A percentile compares a stretch with the other conserved stretches of the same genome.
Conservation (phyloP, 2,113 vertebrate genomes). For the Stigmatopora nigra region DNA sequence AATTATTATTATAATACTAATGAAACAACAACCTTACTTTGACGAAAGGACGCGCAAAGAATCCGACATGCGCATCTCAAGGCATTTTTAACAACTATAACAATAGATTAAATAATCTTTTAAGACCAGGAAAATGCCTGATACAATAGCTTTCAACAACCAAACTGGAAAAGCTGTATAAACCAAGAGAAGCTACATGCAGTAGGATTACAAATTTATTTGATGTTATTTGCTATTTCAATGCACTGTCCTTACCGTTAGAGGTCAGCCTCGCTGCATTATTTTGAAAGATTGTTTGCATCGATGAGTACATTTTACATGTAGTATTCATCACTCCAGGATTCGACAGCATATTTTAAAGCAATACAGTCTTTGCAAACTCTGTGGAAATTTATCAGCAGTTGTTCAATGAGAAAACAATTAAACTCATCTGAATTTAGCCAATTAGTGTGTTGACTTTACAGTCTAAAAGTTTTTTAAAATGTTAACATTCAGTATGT, state of each 20-base stretch:
- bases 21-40: too few relatives aligned
- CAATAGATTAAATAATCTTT: too few relatives aligned
- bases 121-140: too few relatives aligned
- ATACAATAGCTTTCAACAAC: not conserved
- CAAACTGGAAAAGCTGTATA: not conserved
- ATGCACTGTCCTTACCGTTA: slow-evolving; percentile 37
- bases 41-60: too few relatives aligned
- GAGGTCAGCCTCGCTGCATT: slow-evolving; percentile 48
- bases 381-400: not conserved
- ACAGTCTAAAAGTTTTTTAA: too few relatives aligned
- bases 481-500: too few relatives aligned
- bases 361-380: not conserved
- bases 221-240: slow-evolving; percentile 11
- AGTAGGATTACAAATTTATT: not conserved
- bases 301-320: not conserved
- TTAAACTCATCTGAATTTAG: too few relatives aligned
- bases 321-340: not conserved
- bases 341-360: not conserved
- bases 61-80: too few relatives aligned
- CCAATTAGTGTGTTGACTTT: too few relatives aligned
- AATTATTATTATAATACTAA: too few relatives aligned
- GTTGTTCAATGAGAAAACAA: not conserved
- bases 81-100: too few relatives aligned
- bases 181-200: not conserved
- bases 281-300: slow-evolving; percentile 7